phyloP scores from a whole-genome alignment of 1,140 invertebrate species.

The Trichoplusia ni region DNA sequence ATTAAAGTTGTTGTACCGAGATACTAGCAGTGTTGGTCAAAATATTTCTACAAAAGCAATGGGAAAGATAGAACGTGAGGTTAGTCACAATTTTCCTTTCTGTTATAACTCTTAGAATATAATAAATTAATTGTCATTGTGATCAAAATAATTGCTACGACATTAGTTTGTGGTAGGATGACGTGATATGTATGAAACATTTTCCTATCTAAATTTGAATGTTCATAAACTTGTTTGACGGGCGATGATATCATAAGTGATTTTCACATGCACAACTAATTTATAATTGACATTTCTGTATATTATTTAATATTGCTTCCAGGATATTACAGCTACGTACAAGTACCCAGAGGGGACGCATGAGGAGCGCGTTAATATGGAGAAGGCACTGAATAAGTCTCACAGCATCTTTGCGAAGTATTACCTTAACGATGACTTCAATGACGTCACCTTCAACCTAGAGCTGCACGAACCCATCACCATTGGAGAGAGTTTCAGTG shows the following conservation, averaged over 20 bases:
- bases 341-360: slow-evolving; percentile 92
- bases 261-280: too few species aligned
- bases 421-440: slow-evolving; percentile 94
- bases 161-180: too few species aligned
- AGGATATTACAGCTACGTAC: slow-evolving; percentile 93
- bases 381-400: slow-evolving; percentile 90
- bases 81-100: too few species aligned
- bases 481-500: slow-evolving; percentile 91
- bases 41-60: slow-evolving; percentile 94
- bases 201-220: too few species aligned
- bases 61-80: slow-evolving; percentile 88
- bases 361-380: slow-evolving; percentile 91
- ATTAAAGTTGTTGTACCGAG: slow-evolving; percentile 89
- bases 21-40: slow-evolving; percentile 90
- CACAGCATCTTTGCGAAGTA: slow-evolving; percentile 92
- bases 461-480: slow-evolving; percentile 92
- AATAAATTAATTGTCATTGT: too few species aligned
- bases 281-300: neutral
- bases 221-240: too few species aligned
- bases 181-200: too few species aligned
- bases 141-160: too few species aligned
- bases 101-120: too few species aligned
- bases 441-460: slow-evolving; percentile 93
- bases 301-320: slow-evolving; percentile 19
- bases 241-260: too few species aligned